Base-by-base conservation (phyloP, 2,888 invertebrate genomes). In the Herminia tarsipennalis region DNA sequence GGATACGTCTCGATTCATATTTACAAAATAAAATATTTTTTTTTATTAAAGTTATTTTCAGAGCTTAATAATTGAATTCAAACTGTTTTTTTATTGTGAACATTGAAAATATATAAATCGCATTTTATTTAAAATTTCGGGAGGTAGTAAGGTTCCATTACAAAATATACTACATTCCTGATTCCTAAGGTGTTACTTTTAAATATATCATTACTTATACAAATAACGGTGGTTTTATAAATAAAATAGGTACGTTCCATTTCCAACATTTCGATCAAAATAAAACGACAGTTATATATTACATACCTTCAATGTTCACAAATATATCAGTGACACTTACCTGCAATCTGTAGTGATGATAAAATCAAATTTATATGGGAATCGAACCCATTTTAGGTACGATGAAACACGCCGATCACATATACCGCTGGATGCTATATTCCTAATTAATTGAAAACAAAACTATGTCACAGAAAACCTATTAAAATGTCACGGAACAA, bases 1-100 rank as follows among this genome's bases (percentile, higher is more conserved):
- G 73, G 70, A 76, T 66, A 75, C 55, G 67, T 73, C 71, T 73
- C 71, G 1, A 10, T 10, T 32, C 1, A 18, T 3, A 12, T 17
- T n/a, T 5, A 12, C 5, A 24, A 24, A 5, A 17, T n/a, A 12
- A 25, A 22, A 35, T 16, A 24, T 16, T 35, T 17, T 25, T 8
- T 5, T 12, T 6, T 1, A 14, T 8, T 5, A 29, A n/a, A n/a
- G n/a, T n/a, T n/a, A n/a, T n/a, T n/a, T 18, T 38, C 30, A 39
- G 38, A 30, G 38, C 38, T 3, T 1, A 28, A 5, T 18, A 25
- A 12, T 27, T 12, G 3, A 14, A n/a, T n/a, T 18, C 3, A 27
- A 4, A 16, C 0, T 20, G 16, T n/a, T n/a, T n/a, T 16, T 13
- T 32, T 16, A 25, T 17, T 18, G 12, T 21, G 25, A 33, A 66